Evolutionary conservation across 2,113 vertebrate species (phyloP).

Genomic region (Callopanchax toddi): DNA sequence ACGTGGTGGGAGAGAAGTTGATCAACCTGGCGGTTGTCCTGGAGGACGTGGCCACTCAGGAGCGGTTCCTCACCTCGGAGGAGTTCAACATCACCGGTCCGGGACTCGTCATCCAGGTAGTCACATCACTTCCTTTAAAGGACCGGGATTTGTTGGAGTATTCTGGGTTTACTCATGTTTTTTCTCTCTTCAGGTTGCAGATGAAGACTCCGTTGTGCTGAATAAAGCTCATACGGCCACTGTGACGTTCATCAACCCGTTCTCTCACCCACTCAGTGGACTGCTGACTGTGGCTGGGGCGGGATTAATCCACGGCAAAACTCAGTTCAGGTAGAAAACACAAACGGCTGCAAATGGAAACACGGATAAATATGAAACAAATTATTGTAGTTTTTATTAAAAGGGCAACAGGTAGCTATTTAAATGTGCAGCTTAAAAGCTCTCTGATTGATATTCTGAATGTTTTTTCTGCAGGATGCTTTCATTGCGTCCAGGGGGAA

Average conservation of each 20-base stretch:
- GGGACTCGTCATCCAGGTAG: constrained; percentile 71
- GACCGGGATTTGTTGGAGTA: background rate
- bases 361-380: no score
- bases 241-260: constrained; percentile 72
- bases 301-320: constrained; percentile 61
- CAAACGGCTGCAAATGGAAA: no score
- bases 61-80: constrained; percentile 67
- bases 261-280: constrained; percentile 64
- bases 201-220: constrained; percentile 31
- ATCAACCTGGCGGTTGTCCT: constrained; percentile 80
- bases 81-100: constrained; percentile 77
- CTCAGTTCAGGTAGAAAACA: constrained; percentile 65
- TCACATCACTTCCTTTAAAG: no score
- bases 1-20: constrained; percentile 60
- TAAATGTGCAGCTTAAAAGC: accelerated
- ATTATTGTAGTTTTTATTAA: background rate
- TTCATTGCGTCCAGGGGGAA: constrained; percentile 47
- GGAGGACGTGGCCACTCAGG: constrained; percentile 60
- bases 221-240: constrained; percentile 47
- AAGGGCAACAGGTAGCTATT: no score
- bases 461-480: constrained; percentile 48
- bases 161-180: background rate
- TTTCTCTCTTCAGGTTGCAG: constrained; percentile 58
- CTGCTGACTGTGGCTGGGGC: constrained; percentile 64
- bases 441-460: background rate